Conservation (phyloP, 2,113 vertebrate species). For the Ariopsis seemanni region DNA sequence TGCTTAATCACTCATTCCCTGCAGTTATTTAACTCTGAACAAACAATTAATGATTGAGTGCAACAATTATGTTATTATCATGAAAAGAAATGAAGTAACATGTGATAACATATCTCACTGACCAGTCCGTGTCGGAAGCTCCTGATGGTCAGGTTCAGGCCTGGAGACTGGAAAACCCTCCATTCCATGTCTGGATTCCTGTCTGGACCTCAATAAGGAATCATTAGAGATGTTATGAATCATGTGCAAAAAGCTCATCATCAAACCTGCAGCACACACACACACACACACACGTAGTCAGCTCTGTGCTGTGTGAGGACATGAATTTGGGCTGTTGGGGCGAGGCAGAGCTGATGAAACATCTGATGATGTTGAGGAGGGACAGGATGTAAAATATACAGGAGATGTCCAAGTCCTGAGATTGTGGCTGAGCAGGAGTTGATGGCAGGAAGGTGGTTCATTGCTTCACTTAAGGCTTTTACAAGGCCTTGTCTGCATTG, state of each 20-base stretch:
- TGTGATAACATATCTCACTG: background rate
- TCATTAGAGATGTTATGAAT: background rate
- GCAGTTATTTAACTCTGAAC: background rate
- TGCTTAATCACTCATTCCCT: background rate
- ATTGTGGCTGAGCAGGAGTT: background rate
- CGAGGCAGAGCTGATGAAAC: background rate
- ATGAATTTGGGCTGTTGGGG: background rate
- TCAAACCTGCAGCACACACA: background rate
- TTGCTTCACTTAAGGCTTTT: constrained; percentile 21
- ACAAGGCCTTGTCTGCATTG: constrained; percentile 28
- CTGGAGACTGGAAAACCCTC: background rate
- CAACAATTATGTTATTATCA: background rate
- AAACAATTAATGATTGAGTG: background rate
- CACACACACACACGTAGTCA: constrained; percentile 6
- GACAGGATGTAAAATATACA: background rate
- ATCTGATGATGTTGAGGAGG: background rate
- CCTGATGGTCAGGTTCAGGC: background rate
- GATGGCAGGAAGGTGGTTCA: background rate
- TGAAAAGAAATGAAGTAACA: background rate
- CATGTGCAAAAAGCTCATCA: background rate
- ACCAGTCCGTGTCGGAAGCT: background rate
- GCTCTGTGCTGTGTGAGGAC: background rate
- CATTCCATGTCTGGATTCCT: background rate
- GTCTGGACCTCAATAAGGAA: background rate
- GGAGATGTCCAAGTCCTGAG: background rate